These are phyloP conservation scores for Drosophila stalkeri DNA, from an alignment of 2,888 invertebrate genomes.

Conservation along the genomic window DNA sequence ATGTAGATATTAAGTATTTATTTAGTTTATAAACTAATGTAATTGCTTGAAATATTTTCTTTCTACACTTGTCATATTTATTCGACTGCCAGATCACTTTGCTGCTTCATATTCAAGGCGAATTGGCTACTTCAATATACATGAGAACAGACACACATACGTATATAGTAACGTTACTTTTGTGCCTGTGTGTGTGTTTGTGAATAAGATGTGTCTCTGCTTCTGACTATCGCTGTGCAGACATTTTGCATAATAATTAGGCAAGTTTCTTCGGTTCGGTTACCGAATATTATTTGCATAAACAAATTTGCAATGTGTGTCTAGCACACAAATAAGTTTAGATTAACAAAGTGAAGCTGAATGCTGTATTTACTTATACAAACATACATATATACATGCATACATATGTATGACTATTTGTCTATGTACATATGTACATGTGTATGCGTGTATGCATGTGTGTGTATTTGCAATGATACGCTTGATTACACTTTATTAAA, in stretches of 20 bases:
- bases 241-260: slow-evolving; percentile 34
- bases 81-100: neutral
- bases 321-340: slow-evolving; percentile 17
- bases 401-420: neutral
- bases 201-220: neutral
- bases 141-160: neutral
- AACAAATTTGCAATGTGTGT: slow-evolving; percentile 19
- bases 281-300: slow-evolving; percentile 28
- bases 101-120: neutral
- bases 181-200: neutral
- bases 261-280: slow-evolving; percentile 15
- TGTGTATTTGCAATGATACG: neutral
- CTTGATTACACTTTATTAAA: slow-evolving; percentile 4
- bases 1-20: neutral
- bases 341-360: slow-evolving; percentile 4
- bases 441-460: neutral
- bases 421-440: neutral
- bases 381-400: neutral
- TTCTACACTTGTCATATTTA: neutral
- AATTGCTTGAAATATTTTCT: neutral
- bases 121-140: neutral
- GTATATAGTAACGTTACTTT: slow-evolving; percentile 2
- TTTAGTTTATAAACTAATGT: neutral
- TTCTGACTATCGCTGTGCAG: slow-evolving; percentile 3
- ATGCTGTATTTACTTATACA: neutral